Conservation (phyloP, 2,888 invertebrate genomes). For the Calameuta idolon region DNA sequence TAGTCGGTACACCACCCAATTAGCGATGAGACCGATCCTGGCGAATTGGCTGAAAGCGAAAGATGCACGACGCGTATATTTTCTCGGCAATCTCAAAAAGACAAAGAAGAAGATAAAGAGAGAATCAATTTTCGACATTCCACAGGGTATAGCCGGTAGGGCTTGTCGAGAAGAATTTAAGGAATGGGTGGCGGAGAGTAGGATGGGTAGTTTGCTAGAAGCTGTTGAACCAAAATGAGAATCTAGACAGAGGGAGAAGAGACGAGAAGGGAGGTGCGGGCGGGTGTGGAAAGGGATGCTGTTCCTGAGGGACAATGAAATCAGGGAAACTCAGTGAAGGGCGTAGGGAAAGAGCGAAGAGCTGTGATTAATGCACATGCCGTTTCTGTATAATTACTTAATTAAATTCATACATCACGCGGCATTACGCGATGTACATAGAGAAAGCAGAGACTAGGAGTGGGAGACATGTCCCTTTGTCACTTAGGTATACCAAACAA, state of each 20-base stretch:
- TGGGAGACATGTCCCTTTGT: background rate
- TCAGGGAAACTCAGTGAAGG: constrained; percentile 16
- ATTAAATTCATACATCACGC: constrained; percentile 58
- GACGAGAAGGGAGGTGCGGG: background rate
- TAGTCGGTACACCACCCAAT: constrained; percentile 43
- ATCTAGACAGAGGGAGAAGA: background rate
- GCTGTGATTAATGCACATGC: constrained; percentile 46
- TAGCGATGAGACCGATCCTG: constrained; percentile 44
- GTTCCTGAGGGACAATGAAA: constrained; percentile 16
- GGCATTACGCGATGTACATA: constrained; percentile 41
- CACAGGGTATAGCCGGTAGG: background rate
- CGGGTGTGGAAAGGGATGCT: background rate
- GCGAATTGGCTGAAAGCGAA: constrained; percentile 27
- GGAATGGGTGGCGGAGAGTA: background rate
- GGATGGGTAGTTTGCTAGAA: background rate
- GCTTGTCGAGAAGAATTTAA: background rate
- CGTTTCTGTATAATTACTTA: constrained; percentile 52
- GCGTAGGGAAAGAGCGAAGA: constrained; percentile 5
- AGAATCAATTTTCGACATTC: background rate
- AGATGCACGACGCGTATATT: background rate
- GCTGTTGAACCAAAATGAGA: background rate
- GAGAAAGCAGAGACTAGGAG: background rate
- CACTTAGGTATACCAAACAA: background rate
- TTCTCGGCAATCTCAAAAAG: background rate
- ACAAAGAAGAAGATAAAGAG: background rate